These are phyloP conservation scores for Hedychridium roseum DNA, from an alignment of 2,888 invertebrate genomes.

Conservation along the genomic window DNA sequence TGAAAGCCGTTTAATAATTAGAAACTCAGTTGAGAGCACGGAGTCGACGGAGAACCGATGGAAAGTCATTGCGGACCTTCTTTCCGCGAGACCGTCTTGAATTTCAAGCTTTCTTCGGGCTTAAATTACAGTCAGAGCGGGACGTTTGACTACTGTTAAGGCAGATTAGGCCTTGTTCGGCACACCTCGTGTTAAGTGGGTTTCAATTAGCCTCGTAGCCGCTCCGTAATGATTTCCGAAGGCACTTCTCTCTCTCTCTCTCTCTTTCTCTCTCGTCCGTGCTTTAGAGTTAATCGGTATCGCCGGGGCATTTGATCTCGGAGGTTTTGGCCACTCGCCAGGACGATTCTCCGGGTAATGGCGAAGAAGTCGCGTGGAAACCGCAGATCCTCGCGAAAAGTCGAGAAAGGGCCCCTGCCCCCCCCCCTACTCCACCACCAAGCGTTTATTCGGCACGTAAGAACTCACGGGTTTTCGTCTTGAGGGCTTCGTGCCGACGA, in stretches of 20 bases:
- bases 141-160: slow-evolving; percentile 3
- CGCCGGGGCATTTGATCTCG: not conserved
- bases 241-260: not conserved
- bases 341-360: not conserved
- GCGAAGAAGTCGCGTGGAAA: not conserved
- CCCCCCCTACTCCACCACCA: too few relatives aligned
- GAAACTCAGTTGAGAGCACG: too few relatives aligned
- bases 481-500: too few relatives aligned
- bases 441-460: too few relatives aligned
- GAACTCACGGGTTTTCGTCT: too few relatives aligned
- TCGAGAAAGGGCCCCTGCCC: too few relatives aligned
- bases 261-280: not conserved
- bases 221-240: slow-evolving; percentile 1
- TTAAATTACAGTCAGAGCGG: too few relatives aligned
- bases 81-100: too few relatives aligned
- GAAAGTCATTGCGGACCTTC: not conserved
- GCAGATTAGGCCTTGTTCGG: slow-evolving; percentile 3
- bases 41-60: not conserved
- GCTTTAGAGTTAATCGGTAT: not conserved
- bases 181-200: slow-evolving; percentile 3
- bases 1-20: too few relatives aligned
- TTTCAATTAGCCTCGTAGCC: slow-evolving; percentile 7
- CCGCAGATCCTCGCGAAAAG: not conserved
- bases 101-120: too few relatives aligned
- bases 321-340: not conserved